Evolutionary conservation across 2,888 invertebrate genomes (phyloP), one percentile per base, ranked within the genome.

Genomic region (Ischnus inquisitorius): DNA sequence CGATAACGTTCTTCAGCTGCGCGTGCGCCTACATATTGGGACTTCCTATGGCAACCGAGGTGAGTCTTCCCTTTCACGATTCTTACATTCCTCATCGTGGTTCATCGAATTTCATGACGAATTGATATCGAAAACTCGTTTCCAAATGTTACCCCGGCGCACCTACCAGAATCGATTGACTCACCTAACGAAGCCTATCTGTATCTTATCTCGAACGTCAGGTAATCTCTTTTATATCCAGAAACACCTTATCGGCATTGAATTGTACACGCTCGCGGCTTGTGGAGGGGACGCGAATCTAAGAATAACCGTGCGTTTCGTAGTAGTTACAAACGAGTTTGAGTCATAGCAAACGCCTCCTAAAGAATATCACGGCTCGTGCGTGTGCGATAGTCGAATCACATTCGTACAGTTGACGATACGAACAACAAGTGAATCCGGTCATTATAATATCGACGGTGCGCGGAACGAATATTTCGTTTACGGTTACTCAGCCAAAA

Each of bases 21-120:
- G 96, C 97, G 0, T 96, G 97, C 81, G 98, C 97, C 6, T 96
- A 98, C 82, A 95, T 97, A 8, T 93, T 97, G 51, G 98, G 98
- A n/a, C 95, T 98, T 88, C 96, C 97, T 8, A 96, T 98, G 94
- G 97, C 97, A 74, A 98, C 98, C 39, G 98, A 98, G 95, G 97
- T 97, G 93, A 95, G 94, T 69, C n/a, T 25, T 34, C n/a, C 46
- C 46, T 25, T 57, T 25, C 16, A 46, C n/a, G 6, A 46, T 12
- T 16, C 12, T 51, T 78, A 48, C 46, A 51, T 39, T 67, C 43
- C 19, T 43, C 25, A 51, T 48, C 43, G 12, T 54, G n/a, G 16
- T 39, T 60, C 60, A 57, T 60, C 67, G 48, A 34, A 74, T 51
- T 75, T 22, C 39, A 51, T 48, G 43, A 6, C 19, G 2, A 54